Evolutionary conservation across 2,888 invertebrate species (phyloP), one percentile per base, ranked within the genome.

Genomic region (Homarus gammarus): DNA sequence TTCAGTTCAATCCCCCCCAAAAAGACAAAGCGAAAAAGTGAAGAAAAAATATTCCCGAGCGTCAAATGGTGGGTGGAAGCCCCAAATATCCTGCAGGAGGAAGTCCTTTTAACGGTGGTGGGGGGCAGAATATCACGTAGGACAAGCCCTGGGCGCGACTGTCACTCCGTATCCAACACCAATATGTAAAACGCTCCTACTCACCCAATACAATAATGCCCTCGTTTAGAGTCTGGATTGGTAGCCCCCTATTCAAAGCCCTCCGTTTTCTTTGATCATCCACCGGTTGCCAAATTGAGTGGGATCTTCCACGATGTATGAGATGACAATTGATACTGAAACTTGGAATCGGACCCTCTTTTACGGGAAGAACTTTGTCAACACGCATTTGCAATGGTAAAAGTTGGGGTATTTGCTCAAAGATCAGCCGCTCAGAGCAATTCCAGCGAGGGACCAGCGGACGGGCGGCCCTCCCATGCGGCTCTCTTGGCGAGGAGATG

Each of bases 361-460:
- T 88, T 84, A 84, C 84, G 83, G 70, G 75, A 68, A 56, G 81
- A 88, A 88, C 88, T 88, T 88, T 88, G 88, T 88, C 88, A 88
- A 88, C 88, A 88, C 38, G 82, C 77, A 88, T 88, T 88, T 88
- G 88, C 78, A 83, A 84, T 78, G 77, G 88, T 84, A 78, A 84
- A 84, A 73, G 84, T 84, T 84, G 51, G 36, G 61, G 61, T 75
- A 84, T 84, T 84, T 84, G 84, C 73, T 27, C 84, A 75, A 64
- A 38, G 84, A 84, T 84, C 84, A 75, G 33, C 31, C 81, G 81
- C 51, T 64, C 61, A 12, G 38, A 38, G 64, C 81, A 36, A 78
- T 51, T 78, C 15, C 56, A 38, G 38, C 22, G 38, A 38, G 64
- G 22, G 36, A 33, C 0, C 10, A 15, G 18, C 44, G 49, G n/a